Base-by-base conservation (phyloP, 2,888 invertebrate species). In the Acleris emargana region DNA sequence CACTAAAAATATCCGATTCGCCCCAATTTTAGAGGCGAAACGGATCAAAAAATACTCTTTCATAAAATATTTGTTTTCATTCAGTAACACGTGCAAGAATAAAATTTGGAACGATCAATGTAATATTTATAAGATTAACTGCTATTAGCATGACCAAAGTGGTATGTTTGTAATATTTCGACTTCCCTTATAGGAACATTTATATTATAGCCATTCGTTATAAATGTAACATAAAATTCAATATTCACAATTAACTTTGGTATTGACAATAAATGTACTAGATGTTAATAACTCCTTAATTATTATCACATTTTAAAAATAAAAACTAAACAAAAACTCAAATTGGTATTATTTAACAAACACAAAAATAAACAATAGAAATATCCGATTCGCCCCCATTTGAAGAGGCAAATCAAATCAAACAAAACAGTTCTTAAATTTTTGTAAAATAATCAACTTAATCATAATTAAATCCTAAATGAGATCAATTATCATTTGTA, bases 1-100 rank as follows among this genome's bases (percentile, higher is more conserved):
- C 42, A 42, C 42, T 42, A 42, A 47, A 47, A 17, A 47, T 47
- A 47, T 47, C 47, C 4, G 17, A 47, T 47, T 47, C 47, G 17
- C 47, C 47, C 17, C 47, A 47, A 16, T 47, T 11, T 42, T 42
- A 42, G 42, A 42, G 11, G 42, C 42, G 42, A 42, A 42, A 42
- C 16, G 42, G 42, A 42, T 47, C 17, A 47, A 47, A n/a, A 16
- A 47, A 47, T 18, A 47, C 45, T 17, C 17, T 5, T 17, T 47
- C 7, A 47, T 47, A 42, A 7, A 47, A 18, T 47, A 47, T n/a
- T 47, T 17, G n/a, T 47, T 47, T 47, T 47, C 17, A 47, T 17
- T 47, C 6, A 47, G 5, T 42, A 47, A 47, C n/a, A 47, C 47
- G 6, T 47, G 17, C 47, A 47, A 6, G 47, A 47, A 11, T 42